A percentile compares a stretch with the other conserved stretches of the same genome.
Evolutionary conservation across 2,113 vertebrate species (phyloP).

Genomic region (Oryzias celebensis): DNA sequence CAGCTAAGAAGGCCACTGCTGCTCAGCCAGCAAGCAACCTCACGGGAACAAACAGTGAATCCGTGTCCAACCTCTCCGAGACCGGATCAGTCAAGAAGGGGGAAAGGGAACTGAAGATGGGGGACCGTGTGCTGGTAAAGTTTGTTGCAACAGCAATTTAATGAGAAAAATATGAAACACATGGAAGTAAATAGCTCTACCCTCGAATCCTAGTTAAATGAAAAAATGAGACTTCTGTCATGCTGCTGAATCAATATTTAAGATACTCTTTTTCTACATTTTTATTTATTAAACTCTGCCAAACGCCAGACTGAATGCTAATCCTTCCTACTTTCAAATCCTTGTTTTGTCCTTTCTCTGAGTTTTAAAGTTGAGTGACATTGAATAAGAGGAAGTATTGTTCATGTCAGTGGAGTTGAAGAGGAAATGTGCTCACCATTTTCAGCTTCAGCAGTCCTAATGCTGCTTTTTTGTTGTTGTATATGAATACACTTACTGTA

Average conservation of each 20-base stretch:
- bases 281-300: no score
- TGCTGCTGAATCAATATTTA: no score
- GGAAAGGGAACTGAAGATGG: constrained; percentile 93
- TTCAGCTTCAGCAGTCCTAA: constrained; percentile 5
- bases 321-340: constrained; percentile 25
- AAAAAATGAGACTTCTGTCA: no score
- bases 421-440: constrained; percentile 29
- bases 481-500: not conserved
- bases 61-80: constrained; percentile 94
- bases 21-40: constrained; percentile 83
- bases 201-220: not conserved
- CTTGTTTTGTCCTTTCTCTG: not conserved
- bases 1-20: constrained; percentile 64
- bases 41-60: constrained; percentile 87
- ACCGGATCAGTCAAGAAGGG: constrained; percentile 94
- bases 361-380: constrained; percentile 1
- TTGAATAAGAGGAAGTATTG: constrained; percentile 38
- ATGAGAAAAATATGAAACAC: not conserved
- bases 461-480: not conserved
- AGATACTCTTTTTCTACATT: no score
- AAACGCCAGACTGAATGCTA: not conserved
- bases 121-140: constrained; percentile 93
- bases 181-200: no score
- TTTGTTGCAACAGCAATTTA: constrained; percentile 10
- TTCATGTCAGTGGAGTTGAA: constrained; percentile 21